phyloP scores from a whole-genome alignment of 2,888 invertebrate genomes.

The Orthosia gothica region DNA sequence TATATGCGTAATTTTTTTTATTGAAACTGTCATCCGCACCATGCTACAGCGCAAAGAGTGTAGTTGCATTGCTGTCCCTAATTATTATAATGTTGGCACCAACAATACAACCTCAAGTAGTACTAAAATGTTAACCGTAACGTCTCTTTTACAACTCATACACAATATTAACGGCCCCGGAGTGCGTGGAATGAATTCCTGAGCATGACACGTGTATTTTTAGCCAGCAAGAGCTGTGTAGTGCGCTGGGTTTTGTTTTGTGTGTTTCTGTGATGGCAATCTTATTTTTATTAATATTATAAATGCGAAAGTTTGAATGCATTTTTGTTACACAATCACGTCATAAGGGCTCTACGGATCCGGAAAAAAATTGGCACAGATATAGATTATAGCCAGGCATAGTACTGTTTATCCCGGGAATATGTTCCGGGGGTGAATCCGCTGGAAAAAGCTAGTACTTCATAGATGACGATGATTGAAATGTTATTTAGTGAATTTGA shows the following conservation, averaged over 20 bases:
- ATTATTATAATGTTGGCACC: conserved; percentile 11
- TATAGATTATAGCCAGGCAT: no score
- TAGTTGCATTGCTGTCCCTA: not conserved
- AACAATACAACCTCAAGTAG: not conserved
- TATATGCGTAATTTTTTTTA: no score
- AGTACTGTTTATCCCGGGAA: no score
- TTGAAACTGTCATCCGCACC: no score
- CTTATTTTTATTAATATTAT: no score
- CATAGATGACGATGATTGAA: not conserved
- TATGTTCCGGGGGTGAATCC: no score
- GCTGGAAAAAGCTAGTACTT: not conserved
- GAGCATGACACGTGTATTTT: conserved; percentile 38
- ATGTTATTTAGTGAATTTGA: not conserved
- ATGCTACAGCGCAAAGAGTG: no score
- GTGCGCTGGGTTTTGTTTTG: not conserved
- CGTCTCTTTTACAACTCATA: not conserved
- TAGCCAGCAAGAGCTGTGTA: not conserved
- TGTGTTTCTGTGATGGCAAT: not conserved
- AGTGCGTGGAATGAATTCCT: conserved; percentile 11
- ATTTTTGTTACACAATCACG: no score
- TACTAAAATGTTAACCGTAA: not conserved
- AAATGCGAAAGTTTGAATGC: no score
- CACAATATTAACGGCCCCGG: conserved; percentile 11
- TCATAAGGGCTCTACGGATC: no score
- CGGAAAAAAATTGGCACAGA: no score